Percentiles rank a stretch among this genome's conserved stretches.
phyloP scores from a whole-genome alignment of 2,113 vertebrate genomes.

The Nycticorax nycticorax region DNA sequence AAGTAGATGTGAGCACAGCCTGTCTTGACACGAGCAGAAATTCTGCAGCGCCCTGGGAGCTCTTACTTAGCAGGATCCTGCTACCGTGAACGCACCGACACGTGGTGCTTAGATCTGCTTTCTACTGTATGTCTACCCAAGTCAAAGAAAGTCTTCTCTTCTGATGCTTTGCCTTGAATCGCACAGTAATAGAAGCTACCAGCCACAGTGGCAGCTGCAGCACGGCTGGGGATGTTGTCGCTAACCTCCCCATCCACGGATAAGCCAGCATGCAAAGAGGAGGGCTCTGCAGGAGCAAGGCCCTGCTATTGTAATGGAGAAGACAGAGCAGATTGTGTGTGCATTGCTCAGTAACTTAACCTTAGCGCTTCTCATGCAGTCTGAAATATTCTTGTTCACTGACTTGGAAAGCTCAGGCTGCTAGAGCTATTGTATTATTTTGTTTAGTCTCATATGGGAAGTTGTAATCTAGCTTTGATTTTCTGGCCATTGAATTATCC shows the following conservation, averaged over 20 bases:
- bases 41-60: not conserved
- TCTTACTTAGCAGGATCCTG: not conserved
- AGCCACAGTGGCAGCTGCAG: not conserved
- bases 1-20: not conserved
- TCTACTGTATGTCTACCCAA: not conserved
- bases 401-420: not conserved
- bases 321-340: not conserved
- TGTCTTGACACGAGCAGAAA: not conserved
- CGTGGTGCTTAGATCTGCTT: not conserved
- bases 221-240: not conserved
- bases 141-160: not conserved
- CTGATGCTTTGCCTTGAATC: not conserved
- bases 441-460: not conserved
- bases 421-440: not conserved
- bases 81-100: not conserved
- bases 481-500: not conserved
- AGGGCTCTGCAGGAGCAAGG: not conserved
- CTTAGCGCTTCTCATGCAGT: not conserved
- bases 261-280: not conserved
- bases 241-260: not conserved
- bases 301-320: not conserved
- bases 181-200: not conserved
- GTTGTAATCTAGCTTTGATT: not conserved
- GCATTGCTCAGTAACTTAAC: not conserved
- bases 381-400: not conserved